Base-by-base conservation (phyloP, 2,797 vertebrate genomes). In the Heterohyrax brucei region DNA sequence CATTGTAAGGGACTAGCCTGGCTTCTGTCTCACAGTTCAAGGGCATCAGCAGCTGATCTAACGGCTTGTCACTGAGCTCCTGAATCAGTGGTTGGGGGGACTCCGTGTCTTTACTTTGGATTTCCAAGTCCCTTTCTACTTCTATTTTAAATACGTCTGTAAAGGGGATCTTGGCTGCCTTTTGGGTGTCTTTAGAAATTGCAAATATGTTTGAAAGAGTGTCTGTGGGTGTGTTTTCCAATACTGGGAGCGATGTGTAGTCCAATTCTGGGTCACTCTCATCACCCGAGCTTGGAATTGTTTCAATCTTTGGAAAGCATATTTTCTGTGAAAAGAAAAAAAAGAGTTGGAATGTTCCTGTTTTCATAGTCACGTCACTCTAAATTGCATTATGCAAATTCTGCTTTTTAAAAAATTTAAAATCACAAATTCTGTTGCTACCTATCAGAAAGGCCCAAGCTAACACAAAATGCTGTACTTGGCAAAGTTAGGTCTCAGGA, bases 231-330 rank as follows among this genome's bases (percentile, higher is more conserved):
- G 75, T 48, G 22, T 87, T 70, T 39, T 87, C 97, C 66, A 46
- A 84, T 5, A 0, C 5, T 22, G 50, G 77, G 79, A 92, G 76
- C 48, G n/a, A 22, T 9, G 2, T 33, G 66, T 30, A 3, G 5
- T 98, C 96, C 77, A 85, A 92, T 1, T 70, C 89, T 30, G 83
- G 80, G 53, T 98, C 93, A 0, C 98, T 98, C 48, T 98, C 97
- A 0, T 98, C 98, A 8, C 95, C 97, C 46, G 48, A 81, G 86
- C 96, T 98, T 6, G 98, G 98, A 97, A 99, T 95, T 0, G 99
- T 97, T 97, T 99, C 98, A 96, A 99, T 99, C 98, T 98, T 99
- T 16, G 99, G 99, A 89, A 79, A 98, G 91, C 95, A 96, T 4
- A 30, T 92, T 88, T 92, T 96, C 98, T 99, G 94, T 61, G 76